Evolutionary conservation across 2,888 invertebrate genomes (phyloP).

Genomic region (Nomada fabriciana): DNA sequence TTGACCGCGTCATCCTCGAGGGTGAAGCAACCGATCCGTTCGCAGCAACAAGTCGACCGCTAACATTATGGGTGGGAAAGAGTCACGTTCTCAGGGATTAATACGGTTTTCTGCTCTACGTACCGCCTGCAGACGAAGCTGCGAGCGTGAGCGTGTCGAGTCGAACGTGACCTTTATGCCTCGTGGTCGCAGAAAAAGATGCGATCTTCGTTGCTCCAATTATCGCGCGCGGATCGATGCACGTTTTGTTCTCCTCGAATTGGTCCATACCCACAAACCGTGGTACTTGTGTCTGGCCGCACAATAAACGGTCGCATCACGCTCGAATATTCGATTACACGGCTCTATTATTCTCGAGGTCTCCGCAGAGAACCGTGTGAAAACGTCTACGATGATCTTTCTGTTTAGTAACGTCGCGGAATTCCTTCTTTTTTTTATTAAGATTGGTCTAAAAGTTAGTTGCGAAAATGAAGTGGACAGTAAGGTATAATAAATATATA

Average conservation of each 20-base stretch:
- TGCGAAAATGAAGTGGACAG: too few species aligned
- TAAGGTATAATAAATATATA: too few species aligned
- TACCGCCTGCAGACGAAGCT: slow-evolving; percentile 50
- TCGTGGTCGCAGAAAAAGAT: slow-evolving; percentile 43
- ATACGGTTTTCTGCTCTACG: slow-evolving; percentile 59
- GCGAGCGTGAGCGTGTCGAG: slow-evolving; percentile 45
- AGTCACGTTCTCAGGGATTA: slow-evolving; percentile 69
- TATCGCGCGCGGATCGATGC: slow-evolving; percentile 29
- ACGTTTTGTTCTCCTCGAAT: slow-evolving; percentile 3
- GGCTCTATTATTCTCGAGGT: neutral
- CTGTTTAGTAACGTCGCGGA: too few species aligned
- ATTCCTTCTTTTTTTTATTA: neutral
- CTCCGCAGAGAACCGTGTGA: slow-evolving; percentile 2
- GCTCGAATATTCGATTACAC: neutral
- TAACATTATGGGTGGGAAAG: slow-evolving; percentile 65
- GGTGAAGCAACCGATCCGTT: slow-evolving; percentile 51
- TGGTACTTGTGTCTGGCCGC: neutral
- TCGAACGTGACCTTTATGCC: slow-evolving; percentile 62
- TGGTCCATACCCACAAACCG: neutral
- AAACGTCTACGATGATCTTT: neutral
- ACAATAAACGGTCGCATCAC: neutral
- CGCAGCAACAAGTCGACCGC: slow-evolving; percentile 24
- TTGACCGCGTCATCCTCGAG: slow-evolving; percentile 44
- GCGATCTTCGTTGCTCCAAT: slow-evolving; percentile 62
- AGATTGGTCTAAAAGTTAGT: too few species aligned